Evolutionary conservation across 2,888 invertebrate species (phyloP).

Genomic region (Protophormia terraenovae): DNA sequence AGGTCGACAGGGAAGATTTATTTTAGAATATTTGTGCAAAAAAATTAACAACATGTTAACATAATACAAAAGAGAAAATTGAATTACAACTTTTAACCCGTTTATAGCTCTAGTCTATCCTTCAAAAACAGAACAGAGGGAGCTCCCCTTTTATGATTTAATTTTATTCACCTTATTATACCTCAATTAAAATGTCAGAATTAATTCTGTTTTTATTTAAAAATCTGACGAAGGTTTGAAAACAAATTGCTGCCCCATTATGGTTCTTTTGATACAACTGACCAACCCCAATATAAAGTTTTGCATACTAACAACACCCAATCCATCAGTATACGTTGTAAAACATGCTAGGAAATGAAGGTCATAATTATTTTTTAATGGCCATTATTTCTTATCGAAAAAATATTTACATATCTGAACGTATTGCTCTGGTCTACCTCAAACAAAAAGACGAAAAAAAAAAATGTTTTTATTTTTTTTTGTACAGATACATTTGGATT

Average conservation of each 20-base stretch:
- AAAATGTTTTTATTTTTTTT: not conserved
- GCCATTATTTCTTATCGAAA: not conserved
- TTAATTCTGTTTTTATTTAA: not conserved
- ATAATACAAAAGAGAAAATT: too few relatives aligned
- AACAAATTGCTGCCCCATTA: not conserved
- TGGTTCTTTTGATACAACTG: not conserved
- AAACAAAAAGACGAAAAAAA: not conserved
- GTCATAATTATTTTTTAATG: not conserved
- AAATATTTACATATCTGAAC: not conserved
- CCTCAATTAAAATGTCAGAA: not conserved
- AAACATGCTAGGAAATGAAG: slow-evolving; percentile 28
- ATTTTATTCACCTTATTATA: not conserved
- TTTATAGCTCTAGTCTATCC: too few relatives aligned
- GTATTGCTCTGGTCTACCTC: slow-evolving; percentile 8
- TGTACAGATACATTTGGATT: not conserved
- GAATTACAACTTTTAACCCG: not conserved
- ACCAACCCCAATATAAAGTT: slow-evolving; percentile 17
- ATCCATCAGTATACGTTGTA: not conserved
- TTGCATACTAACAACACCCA: not conserved
- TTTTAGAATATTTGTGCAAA: not conserved
- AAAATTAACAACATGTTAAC: not conserved
- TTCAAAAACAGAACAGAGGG: too few relatives aligned
- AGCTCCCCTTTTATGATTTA: not conserved
- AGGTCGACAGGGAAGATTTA: not conserved
- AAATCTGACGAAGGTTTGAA: not conserved